Base-by-base conservation (phyloP, 2,888 invertebrate species). In the Drepana falcataria region DNA sequence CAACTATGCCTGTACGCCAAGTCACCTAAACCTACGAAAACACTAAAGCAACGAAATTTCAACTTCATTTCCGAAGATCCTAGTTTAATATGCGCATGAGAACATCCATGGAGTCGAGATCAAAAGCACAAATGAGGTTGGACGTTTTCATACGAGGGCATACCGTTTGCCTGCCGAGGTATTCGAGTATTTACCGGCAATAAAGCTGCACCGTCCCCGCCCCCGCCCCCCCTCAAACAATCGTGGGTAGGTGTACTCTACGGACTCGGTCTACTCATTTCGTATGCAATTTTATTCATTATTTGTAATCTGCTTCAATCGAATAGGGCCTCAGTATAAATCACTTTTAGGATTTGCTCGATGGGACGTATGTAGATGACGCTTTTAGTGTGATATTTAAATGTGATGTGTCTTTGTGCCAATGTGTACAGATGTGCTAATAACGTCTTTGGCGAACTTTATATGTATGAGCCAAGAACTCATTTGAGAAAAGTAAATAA, bases 261-360 rank as follows among this genome's bases (percentile, higher is more conserved):
- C 84, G 80, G 85, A 80, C 84, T 79, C 80, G 76, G 76, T 83
- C 80, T 79, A 77, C 88, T 89, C 89, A 90, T 90, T 90, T 85
- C 86, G 85, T 86, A 90, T 90, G 90, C 90, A 90, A 90, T 90
- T 90, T 90, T 89, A 90, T 89, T 89, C 90, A 90, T 90, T 89
- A 90, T 90, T 90, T 90, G 90, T 90, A 89, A 90, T 89, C 88
- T 85, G 85, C 89, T 89, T 86, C 87, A 89, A 88, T 90, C 82
- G 88, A 85, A 87, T 87, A 84, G 85, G 85, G 85, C 82, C 84
- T 78, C 85, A 68, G 85, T 85, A 86, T 89, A 88, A 88, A 89
- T 89, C 88, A 90, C 87, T 87, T 88, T 90, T 85, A 85, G 88
- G 85, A 86, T 85, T 85, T 84, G 81, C 82, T 77, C 77, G 75